Conservation (phyloP, 2,113 vertebrate genomes). For the Perognathus longimembris region DNA sequence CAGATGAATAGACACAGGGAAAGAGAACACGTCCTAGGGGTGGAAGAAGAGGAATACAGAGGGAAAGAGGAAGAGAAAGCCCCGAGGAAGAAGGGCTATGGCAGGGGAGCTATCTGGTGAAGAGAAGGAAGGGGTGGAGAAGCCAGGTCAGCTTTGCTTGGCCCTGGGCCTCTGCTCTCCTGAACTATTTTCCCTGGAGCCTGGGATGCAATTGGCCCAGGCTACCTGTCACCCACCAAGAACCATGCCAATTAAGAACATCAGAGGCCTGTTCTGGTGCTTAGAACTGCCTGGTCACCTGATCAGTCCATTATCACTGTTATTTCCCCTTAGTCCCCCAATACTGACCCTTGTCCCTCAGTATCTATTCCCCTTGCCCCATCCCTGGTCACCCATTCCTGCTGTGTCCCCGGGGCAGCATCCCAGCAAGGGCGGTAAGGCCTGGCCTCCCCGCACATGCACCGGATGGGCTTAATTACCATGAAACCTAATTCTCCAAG, state of each 20-base stretch:
- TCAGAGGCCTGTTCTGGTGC: neutral
- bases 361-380: neutral
- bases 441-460: constrained; percentile 90
- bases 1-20: neutral
- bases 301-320: neutral
- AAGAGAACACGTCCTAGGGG: neutral
- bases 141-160: neutral
- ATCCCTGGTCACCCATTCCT: neutral
- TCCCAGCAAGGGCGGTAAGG: constrained; percentile 86
- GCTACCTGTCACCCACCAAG: neutral
- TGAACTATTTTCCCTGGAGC: neutral
- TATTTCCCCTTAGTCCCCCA: neutral
- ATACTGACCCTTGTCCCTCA: fast-evolving
- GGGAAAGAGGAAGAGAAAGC: neutral
- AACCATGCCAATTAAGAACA: neutral
- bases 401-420: constrained; percentile 89
- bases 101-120: neutral
- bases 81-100: neutral
- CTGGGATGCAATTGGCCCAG: neutral
- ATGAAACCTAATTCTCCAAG: constrained; percentile 92
- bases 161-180: neutral
- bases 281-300: neutral
- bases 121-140: neutral
- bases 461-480: constrained; percentile 94
- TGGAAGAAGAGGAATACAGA: neutral